phyloP scores from a whole-genome alignment of 2,888 invertebrate genomes.

The Xanthorhoe spadicearia region DNA sequence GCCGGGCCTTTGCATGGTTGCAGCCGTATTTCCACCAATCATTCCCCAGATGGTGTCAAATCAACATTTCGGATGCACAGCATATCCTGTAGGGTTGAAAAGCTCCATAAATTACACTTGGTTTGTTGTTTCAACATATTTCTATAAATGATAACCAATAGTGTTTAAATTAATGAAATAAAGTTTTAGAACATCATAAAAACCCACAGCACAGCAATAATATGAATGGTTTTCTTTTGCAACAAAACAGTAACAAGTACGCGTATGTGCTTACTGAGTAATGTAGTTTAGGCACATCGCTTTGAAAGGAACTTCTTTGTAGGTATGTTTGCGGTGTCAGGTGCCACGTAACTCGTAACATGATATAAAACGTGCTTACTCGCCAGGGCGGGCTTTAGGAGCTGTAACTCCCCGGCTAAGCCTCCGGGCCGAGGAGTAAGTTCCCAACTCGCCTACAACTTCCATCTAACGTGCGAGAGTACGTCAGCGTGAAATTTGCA shows the following conservation, averaged over 20 bases:
- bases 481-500: slow-evolving; percentile 47
- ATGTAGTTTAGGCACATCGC: slow-evolving; percentile 6
- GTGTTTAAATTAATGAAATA: neutral
- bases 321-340: slow-evolving; percentile 54
- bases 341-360: slow-evolving; percentile 53
- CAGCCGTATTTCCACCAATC: slow-evolving; percentile 33
- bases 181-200: neutral
- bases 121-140: neutral
- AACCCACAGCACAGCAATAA: neutral
- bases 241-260: neutral
- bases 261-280: neutral
- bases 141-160: neutral
- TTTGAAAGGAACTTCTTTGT: slow-evolving; percentile 50
- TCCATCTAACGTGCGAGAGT: slow-evolving; percentile 46
- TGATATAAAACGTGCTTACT: slow-evolving; percentile 61
- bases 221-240: too few relatives aligned
- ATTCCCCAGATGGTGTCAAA: slow-evolving; percentile 34
- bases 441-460: slow-evolving; percentile 48
- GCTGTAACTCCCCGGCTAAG: slow-evolving; percentile 52
- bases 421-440: slow-evolving; percentile 44
- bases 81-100: neutral
- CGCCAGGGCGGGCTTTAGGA: slow-evolving; percentile 49
- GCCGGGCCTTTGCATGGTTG: slow-evolving; percentile 29
- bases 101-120: neutral
- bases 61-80: slow-evolving; percentile 11